Conservation (phyloP, 2,888 invertebrate species). For the Disparrhopalites patrizii region DNA sequence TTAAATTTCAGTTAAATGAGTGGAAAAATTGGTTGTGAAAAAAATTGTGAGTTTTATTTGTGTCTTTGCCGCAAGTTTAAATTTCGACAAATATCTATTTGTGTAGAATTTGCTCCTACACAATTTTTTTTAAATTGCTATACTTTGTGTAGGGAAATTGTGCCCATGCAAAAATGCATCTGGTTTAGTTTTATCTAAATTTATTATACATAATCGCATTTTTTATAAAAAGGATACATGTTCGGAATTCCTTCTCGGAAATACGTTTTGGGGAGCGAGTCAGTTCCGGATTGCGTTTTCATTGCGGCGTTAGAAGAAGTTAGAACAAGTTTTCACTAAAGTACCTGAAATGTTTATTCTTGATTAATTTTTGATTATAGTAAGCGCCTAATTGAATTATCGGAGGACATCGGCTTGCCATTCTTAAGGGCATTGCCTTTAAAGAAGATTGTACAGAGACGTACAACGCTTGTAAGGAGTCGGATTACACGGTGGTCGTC, state of each 20-base stretch:
- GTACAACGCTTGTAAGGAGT: conserved; percentile 14
- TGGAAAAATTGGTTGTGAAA: no score
- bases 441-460: background rate
- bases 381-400: conserved; percentile 13
- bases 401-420: conserved; percentile 10
- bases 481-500: conserved; percentile 10
- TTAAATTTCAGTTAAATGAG: no score
- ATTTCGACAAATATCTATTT: no score
- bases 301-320: conserved; percentile 14
- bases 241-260: conserved; percentile 48
- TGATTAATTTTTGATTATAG: conserved; percentile 7
- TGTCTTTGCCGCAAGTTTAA: no score
- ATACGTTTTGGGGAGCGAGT: conserved; percentile 40
- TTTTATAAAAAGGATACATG: conserved; percentile 44
- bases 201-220: no score
- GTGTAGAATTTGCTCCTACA: no score
- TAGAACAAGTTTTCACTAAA: conserved; percentile 5
- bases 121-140: no score
- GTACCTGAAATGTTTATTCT: background rate
- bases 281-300: background rate
- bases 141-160: no score
- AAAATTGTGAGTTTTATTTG: no score
- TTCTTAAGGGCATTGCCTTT: conserved; percentile 2
- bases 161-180: no score
- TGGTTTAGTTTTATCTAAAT: no score